Evolutionary conservation across 1,140 invertebrate genomes (phyloP).

Genomic region (Ooceraea biroi): DNA sequence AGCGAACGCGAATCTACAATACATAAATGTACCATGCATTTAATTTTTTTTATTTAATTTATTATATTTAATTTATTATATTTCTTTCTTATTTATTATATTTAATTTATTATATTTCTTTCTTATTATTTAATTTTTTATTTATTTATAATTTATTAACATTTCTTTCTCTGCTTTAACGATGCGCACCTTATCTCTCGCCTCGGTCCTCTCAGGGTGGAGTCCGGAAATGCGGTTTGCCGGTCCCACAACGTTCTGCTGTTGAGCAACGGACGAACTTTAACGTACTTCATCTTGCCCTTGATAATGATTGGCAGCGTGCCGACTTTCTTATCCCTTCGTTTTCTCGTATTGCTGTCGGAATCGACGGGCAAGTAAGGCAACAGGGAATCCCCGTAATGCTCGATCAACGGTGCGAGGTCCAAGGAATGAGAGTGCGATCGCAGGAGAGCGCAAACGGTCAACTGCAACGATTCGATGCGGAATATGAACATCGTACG

Average conservation of each 20-base stretch:
- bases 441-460: slow-evolving; percentile 82
- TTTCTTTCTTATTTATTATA: too few species aligned
- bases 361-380: slow-evolving; percentile 78
- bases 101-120: too few species aligned
- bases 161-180: too few species aligned
- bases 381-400: slow-evolving; percentile 84
- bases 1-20: slow-evolving; percentile 83
- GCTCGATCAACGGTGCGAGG: slow-evolving; percentile 77
- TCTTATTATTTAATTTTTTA: not conserved
- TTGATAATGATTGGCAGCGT: slow-evolving; percentile 83
- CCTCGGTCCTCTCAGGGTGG: slow-evolving; percentile 80
- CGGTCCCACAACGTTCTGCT: slow-evolving; percentile 77
- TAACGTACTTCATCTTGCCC: slow-evolving; percentile 83
- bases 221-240: slow-evolving; percentile 83
- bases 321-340: slow-evolving; percentile 62
- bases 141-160: too few species aligned
- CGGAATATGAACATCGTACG: slow-evolving; percentile 11
- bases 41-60: not conserved
- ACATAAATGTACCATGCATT: slow-evolving; percentile 7
- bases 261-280: slow-evolving; percentile 74
- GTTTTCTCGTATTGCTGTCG: slow-evolving; percentile 29
- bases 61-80: not conserved
- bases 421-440: slow-evolving; percentile 78
- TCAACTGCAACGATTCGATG: slow-evolving; percentile 74
- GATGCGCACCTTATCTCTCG: slow-evolving; percentile 82